A percentile compares a stretch with the other conserved stretches of the same genome.
Conservation (phyloP, 2,888 invertebrate species). For the Perizoma affinitatum region DNA sequence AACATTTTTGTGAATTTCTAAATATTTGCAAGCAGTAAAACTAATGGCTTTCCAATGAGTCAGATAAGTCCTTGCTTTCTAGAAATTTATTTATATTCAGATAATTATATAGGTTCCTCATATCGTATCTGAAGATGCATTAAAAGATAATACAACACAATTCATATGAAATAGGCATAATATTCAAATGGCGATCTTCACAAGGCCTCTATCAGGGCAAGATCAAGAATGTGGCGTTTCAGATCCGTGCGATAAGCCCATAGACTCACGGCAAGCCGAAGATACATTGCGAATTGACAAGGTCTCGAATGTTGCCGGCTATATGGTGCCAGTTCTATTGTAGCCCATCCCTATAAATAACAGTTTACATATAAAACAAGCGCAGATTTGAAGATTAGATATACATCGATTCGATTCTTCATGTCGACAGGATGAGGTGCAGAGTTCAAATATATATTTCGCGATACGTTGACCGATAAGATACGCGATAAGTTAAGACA, state of each 20-base stretch:
- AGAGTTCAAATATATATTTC: constrained; percentile 53
- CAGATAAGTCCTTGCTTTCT: constrained; percentile 23
- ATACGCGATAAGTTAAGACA: constrained; percentile 26
- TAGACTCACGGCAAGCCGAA: constrained; percentile 53
- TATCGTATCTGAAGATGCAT: constrained; percentile 36
- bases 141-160: constrained; percentile 37
- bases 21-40: constrained; percentile 45
- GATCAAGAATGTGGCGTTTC: constrained; percentile 67
- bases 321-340: constrained; percentile 43
- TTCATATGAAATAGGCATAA: constrained; percentile 43
- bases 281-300: constrained; percentile 71
- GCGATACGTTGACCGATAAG: constrained; percentile 36
- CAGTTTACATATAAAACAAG: constrained; percentile 61
- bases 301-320: constrained; percentile 50
- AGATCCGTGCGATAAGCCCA: constrained; percentile 69
- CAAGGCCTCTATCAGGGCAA: constrained; percentile 48
- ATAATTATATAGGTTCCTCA: constrained; percentile 20
- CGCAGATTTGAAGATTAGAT: constrained; percentile 76
- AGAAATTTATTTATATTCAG: not conserved
- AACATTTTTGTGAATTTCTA: constrained; percentile 31
- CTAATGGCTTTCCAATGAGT: constrained; percentile 29
- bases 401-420: constrained; percentile 62
- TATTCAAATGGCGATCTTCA: constrained; percentile 54
- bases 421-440: constrained; percentile 59
- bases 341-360: constrained; percentile 49